Base-by-base conservation (phyloP, 2,888 invertebrate genomes). In the Polymixis flavicincta region DNA sequence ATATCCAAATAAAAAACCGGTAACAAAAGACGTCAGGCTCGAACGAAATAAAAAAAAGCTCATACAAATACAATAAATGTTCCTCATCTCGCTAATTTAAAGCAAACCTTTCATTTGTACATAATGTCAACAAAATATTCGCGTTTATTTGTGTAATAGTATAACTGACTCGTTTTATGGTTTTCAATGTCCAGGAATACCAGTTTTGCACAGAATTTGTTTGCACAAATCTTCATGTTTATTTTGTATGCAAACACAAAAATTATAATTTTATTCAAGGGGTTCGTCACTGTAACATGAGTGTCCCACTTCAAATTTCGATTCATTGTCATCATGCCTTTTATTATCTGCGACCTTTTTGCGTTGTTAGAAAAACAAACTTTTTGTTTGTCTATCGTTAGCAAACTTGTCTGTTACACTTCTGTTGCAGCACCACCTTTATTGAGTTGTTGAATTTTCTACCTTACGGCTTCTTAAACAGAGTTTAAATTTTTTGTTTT, bases 241-340 rank as follows among this genome's bases (percentile, higher is more conserved):
- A 80, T 83, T 81, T 80, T 67, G 72, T 69, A 25, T 75, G 70
- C 64, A 13, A 72, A 68, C 64, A 80, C 63, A 82, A 84, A 85
- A 83, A 77, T 65, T 72, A 76, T 82, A 78, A 83, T 82, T 80
- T 78, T 74, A 78, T 90, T 90, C 88, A 87, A 90, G 88, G 90
- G 92, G 89, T 80, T 81, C 80, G n/a, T 80, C 73, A 87, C 88
- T 89, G 92, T 91, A 92, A 92, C 89, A 84, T 61, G 92, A 93
- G 91, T 90, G 87, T 84, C 89, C 91, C 89, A 91, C 90, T 93
- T 92, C 90, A 90, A 90, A 92, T 91, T 89, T 89, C 90, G 85
- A 85, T 79, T 88, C 84, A 92, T 93, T 93, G 92, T 93, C 90
- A 89, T 86, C 87, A 85, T 86, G 82, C 84, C 85, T 88, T 90